Evolutionary conservation across 2,797 vertebrate species (phyloP).

Genomic region (Antrozous pallidus): DNA sequence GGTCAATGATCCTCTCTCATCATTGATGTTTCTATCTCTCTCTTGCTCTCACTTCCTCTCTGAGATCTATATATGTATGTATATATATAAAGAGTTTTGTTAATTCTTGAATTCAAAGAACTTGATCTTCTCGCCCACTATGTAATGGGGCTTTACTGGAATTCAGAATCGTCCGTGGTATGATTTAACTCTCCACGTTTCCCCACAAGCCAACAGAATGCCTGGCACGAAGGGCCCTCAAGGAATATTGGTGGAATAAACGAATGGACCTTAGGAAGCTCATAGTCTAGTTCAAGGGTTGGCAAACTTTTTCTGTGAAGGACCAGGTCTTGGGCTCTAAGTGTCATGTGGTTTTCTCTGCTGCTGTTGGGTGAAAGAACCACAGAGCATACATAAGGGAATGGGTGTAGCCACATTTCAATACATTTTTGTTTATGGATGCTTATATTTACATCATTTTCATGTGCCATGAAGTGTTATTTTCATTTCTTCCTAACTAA

Average conservation of each 20-base stretch:
- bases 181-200: neutral
- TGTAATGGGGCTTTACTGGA: neutral
- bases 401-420: neutral
- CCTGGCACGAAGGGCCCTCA: neutral
- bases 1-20: no score
- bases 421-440: neutral
- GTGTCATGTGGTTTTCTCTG: neutral
- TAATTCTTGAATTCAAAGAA: slow-evolving; percentile 31
- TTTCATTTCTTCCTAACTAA: neutral
- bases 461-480: neutral
- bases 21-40: no score
- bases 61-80: no score
- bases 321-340: neutral
- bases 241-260: neutral
- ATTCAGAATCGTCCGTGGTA: neutral
- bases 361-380: neutral
- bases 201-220: neutral
- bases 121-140: neutral
- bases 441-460: neutral
- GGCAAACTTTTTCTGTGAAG: neutral
- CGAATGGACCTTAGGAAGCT: neutral
- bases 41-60: no score
- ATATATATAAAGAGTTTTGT: neutral
- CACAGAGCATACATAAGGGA: neutral
- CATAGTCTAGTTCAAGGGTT: neutral